Conservation (phyloP, 2,113 vertebrate genomes). For the Phasianus colchicus region DNA sequence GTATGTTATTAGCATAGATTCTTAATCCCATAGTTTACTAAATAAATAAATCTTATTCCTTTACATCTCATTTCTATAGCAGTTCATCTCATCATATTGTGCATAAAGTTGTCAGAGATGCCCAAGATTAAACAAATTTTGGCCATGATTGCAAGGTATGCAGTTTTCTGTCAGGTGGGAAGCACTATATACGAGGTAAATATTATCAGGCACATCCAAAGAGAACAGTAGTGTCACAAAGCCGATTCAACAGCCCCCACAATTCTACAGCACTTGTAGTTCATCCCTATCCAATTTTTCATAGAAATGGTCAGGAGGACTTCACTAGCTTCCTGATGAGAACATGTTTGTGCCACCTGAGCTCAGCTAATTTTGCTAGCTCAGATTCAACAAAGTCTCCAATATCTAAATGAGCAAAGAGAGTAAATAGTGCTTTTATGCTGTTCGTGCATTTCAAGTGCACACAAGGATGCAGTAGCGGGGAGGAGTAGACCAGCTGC, state of each 20-base stretch:
- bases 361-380: slow-evolving; percentile 11
- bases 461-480: background rate
- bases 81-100: background rate
- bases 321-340: background rate
- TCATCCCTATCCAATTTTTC: background rate
- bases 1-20: slow-evolving; percentile 1
- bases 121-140: slow-evolving; percentile 13
- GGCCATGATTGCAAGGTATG: background rate
- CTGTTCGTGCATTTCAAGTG: background rate
- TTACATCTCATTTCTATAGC: background rate
- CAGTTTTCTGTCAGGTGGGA: slow-evolving; percentile 1
- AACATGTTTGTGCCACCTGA: background rate
- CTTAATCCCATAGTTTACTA: slow-evolving; percentile 11
- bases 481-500: background rate
- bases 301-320: background rate
- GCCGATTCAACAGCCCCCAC: background rate
- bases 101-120: slow-evolving; percentile 18
- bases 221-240: background rate
- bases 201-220: background rate
- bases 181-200: slow-evolving; percentile 9
- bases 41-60: slow-evolving; percentile 17
- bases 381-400: background rate
- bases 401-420: background rate
- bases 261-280: slow-evolving; percentile 25
- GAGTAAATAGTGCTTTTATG: background rate